Conservation (phyloP, 2,797 vertebrate genomes). For the Lepilemur septentrionalis region DNA sequence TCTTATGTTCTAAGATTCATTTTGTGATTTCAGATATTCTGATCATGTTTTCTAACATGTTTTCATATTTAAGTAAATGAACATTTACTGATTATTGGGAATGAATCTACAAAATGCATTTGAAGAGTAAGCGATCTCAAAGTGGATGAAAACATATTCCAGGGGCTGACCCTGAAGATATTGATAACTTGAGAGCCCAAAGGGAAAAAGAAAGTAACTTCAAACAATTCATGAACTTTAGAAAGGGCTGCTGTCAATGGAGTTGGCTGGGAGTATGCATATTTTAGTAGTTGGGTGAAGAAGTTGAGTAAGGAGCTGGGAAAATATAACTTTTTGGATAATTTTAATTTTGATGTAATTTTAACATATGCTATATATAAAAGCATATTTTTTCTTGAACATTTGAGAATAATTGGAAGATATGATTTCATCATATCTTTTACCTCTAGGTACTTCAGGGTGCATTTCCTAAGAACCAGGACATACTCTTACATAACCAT, state of each 20-base stretch:
- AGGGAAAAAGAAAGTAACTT: background rate
- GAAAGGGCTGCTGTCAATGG: background rate
- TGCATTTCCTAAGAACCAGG: background rate
- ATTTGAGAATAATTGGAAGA: conserved; percentile 18
- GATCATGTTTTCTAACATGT: background rate
- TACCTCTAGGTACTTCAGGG: background rate
- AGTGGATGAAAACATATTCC: background rate
- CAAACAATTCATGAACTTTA: background rate
- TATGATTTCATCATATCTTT: background rate
- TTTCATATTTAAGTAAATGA: background rate
- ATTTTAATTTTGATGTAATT: conserved; percentile 35
- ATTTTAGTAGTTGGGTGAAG: background rate
- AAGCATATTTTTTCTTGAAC: background rate
- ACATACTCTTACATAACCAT: background rate
- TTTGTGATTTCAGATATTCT: background rate
- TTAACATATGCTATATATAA: background rate
- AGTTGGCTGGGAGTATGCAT: background rate
- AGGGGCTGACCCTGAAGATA: background rate
- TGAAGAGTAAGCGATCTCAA: background rate
- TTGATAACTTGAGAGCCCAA: background rate
- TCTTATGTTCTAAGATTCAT: background rate
- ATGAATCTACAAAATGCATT: background rate
- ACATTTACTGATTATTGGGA: background rate
- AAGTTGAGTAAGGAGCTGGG: background rate
- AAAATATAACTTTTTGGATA: background rate